Conservation (phyloP, 2,888 invertebrate genomes). For the Pristionchus arcanus region DNA sequence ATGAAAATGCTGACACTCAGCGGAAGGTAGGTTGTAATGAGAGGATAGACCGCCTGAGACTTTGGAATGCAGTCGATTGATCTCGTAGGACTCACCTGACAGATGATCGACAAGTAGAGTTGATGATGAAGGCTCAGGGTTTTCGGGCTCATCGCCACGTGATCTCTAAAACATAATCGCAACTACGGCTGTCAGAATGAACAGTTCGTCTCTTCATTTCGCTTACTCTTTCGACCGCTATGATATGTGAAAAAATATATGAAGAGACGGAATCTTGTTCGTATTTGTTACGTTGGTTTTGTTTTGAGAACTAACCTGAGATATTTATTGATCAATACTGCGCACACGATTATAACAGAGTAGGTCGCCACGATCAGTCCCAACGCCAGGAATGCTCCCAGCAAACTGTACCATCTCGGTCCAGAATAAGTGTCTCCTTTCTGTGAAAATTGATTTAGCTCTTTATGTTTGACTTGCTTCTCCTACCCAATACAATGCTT, state of each 20-base stretch:
- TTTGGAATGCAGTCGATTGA: background rate
- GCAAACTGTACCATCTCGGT: background rate
- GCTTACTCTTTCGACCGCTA: background rate
- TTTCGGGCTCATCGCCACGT: background rate
- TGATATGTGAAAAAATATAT: background rate
- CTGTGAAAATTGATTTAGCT: background rate
- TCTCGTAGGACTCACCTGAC: background rate
- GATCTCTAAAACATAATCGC: background rate
- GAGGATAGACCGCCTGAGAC: background rate
- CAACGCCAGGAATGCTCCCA: background rate
- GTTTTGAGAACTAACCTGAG: background rate
- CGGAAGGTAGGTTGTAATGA: background rate
- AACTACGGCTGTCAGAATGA: background rate
- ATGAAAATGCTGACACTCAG: background rate
- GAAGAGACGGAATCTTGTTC: background rate
- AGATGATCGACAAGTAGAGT: background rate
- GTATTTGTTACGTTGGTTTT: background rate
- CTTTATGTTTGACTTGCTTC: background rate
- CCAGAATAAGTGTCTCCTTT: background rate
- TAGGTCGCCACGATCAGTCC: background rate
- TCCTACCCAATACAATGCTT: conserved; percentile 14
- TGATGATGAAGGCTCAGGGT: background rate
- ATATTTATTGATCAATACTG: background rate
- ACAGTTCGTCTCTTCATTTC: background rate
- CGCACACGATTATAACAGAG: background rate